These are phyloP conservation scores for Ooceraea biroi DNA, from an alignment of 1,140 invertebrate species.

Conservation along the genomic window DNA sequence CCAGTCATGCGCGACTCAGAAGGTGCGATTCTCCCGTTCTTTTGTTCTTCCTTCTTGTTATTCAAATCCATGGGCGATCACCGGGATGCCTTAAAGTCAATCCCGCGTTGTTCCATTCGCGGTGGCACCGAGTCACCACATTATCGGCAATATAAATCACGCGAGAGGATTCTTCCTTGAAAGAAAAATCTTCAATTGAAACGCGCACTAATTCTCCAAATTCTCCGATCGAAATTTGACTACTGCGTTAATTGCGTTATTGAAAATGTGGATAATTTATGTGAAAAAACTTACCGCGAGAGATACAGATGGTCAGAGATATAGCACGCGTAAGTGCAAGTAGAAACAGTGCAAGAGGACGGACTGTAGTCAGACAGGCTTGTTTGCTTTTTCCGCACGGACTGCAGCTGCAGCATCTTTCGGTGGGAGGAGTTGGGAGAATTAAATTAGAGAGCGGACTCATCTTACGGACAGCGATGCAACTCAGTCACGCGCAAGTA, in stretches of 20 bases:
- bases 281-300: too few relatives aligned
- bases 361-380: neutral
- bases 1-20: constrained; percentile 43
- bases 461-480: constrained; percentile 52
- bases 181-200: neutral
- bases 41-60: constrained; percentile 24
- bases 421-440: constrained; percentile 63
- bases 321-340: neutral
- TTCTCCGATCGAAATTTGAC: neutral
- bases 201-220: neutral
- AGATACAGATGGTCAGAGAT: neutral
- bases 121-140: neutral
- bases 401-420: constrained; percentile 73
- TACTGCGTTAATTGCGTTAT: neutral
- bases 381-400: constrained; percentile 72
- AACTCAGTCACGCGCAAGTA: constrained; percentile 65
- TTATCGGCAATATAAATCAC: constrained; percentile 26
- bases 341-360: neutral
- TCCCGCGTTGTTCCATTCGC: neutral
- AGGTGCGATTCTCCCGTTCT: constrained; percentile 31
- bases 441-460: constrained; percentile 70
- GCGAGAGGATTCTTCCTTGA: neutral
- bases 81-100: constrained; percentile 8
- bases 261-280: constrained; percentile 10
- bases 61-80: constrained; percentile 25